Conservation (phyloP, 2,888 invertebrate species). For the Spicauda simplicius region DNA sequence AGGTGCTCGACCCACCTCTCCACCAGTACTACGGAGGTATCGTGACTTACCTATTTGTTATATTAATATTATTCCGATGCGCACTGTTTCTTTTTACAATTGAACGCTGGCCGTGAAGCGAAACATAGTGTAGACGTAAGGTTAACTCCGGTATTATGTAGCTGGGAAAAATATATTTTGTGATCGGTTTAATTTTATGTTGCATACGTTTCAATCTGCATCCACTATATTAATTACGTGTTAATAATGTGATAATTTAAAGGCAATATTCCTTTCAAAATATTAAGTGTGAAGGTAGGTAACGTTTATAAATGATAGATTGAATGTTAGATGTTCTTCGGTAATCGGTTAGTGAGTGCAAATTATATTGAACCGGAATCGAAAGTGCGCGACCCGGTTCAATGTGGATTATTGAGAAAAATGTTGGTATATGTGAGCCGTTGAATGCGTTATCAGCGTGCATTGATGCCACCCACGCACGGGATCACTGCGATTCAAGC, state of each 20-base stretch:
- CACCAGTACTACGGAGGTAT: conserved; percentile 1
- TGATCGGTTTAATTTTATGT: too few relatives aligned
- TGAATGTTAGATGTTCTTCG: too few relatives aligned
- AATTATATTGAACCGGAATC: too few relatives aligned
- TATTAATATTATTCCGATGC: not conserved
- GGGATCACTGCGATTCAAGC: conserved; percentile 1
- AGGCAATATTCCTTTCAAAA: too few relatives aligned
- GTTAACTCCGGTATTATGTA: not conserved
- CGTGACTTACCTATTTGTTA: not conserved
- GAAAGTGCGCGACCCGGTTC: not conserved
- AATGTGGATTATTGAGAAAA: not conserved
- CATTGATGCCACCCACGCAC: not conserved
- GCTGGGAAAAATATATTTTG: not conserved
- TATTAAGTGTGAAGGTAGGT: too few relatives aligned
- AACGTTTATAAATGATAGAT: too few relatives aligned
- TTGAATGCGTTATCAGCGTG: not conserved
- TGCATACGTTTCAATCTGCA: too few relatives aligned
- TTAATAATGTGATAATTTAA: too few relatives aligned
- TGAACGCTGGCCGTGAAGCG: not conserved
- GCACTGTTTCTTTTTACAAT: not conserved
- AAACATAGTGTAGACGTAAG: not conserved
- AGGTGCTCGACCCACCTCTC: not conserved
- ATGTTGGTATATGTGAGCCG: not conserved
- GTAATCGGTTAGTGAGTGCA: too few relatives aligned
- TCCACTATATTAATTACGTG: too few relatives aligned